Evolutionary conservation across 2,113 vertebrate genomes (phyloP).

Genomic region (Thryonomys swinderianus): DNA sequence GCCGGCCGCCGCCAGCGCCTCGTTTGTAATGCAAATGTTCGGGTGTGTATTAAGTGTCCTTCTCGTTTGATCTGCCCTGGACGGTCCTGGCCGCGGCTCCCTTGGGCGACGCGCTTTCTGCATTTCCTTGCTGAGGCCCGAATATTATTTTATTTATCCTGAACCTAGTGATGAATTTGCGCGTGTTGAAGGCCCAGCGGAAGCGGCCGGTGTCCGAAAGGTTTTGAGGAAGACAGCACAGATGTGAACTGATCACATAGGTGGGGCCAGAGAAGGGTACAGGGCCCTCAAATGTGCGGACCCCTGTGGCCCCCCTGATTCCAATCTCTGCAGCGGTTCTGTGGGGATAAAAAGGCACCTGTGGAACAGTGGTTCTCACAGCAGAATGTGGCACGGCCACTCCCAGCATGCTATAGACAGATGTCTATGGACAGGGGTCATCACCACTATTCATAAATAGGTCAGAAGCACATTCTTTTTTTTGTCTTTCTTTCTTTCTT

Average conservation of each 20-base stretch:
- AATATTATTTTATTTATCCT: slow-evolving; percentile 63
- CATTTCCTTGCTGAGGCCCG: slow-evolving; percentile 45
- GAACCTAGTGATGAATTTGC: background rate
- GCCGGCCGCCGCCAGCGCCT: slow-evolving; percentile 83
- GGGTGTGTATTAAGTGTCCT: slow-evolving; percentile 83
- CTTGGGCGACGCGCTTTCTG: slow-evolving; percentile 70
- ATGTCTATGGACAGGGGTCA: background rate
- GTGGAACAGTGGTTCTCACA: no score
- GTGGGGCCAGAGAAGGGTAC: background rate
- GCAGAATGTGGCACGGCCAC: background rate
- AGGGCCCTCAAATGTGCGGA: background rate
- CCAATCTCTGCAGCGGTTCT: background rate
- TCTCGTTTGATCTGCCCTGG: slow-evolving; percentile 75
- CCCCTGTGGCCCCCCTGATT: background rate
- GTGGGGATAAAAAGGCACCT: background rate
- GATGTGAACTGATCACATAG: background rate
- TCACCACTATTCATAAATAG: background rate
- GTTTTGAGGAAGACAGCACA: background rate
- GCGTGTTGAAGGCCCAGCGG: background rate
- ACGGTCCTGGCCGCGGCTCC: slow-evolving; percentile 52
- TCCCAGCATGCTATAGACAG: background rate
- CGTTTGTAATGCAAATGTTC: slow-evolving; percentile 88
- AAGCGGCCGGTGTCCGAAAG: background rate
- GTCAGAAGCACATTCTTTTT: background rate
- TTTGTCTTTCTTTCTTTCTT: no score